Conservation (phyloP, 1,140 invertebrate species). For the Sipha flava region DNA sequence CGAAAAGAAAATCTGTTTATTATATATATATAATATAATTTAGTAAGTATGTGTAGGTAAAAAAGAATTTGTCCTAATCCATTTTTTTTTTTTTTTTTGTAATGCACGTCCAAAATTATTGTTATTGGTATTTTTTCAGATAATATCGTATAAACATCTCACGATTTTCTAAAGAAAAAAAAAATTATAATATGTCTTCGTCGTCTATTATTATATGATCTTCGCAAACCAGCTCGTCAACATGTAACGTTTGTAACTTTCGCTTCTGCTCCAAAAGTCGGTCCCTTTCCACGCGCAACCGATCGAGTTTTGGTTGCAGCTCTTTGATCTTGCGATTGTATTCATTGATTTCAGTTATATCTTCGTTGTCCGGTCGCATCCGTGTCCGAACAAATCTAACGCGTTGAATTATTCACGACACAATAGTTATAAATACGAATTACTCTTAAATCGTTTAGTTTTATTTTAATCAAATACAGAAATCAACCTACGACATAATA, state of each 20-base stretch:
- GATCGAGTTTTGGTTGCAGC: background rate
- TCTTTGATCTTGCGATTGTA: background rate
- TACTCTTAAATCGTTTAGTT: too few relatives aligned
- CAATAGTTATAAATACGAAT: too few relatives aligned
- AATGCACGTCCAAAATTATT: background rate
- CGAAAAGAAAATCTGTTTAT: background rate
- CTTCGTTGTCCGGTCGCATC: background rate
- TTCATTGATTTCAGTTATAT: background rate
- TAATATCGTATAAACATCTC: background rate
- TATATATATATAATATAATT: background rate
- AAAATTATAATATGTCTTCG: background rate
- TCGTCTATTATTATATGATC: too few relatives aligned
- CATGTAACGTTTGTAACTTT: background rate
- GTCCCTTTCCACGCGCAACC: background rate
- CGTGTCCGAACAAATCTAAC: background rate
- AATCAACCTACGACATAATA: too few relatives aligned
- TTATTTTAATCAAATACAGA: too few relatives aligned
- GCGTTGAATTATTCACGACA: background rate
- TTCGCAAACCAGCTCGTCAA: background rate
- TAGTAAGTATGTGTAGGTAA: background rate
- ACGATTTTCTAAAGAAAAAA: background rate
- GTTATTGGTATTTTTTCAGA: background rate
- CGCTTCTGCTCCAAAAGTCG: background rate
- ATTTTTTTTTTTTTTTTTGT: too few relatives aligned
- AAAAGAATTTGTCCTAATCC: background rate